Evolutionary conservation across 2,888 invertebrate species (phyloP).

Genomic region (Protodeltote pygarga): DNA sequence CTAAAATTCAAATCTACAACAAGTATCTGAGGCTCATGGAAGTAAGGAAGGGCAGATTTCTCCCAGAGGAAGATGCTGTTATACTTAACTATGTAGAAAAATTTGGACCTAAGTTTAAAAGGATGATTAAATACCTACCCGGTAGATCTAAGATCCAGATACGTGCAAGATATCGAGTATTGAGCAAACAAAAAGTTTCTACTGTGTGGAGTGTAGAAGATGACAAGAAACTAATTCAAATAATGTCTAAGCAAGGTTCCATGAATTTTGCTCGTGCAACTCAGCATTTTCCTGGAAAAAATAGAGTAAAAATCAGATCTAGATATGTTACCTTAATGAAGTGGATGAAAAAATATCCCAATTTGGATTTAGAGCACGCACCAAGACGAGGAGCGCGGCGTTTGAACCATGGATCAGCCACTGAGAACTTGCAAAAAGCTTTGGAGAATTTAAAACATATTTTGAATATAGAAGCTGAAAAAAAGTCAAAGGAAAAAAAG

Average conservation of each 20-base stretch:
- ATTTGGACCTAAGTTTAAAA: conserved; percentile 88
- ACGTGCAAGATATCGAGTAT: conserved; percentile 86
- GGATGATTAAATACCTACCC: conserved; percentile 86
- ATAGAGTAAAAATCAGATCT: conserved; percentile 87
- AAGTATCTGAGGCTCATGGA: conserved; percentile 78
- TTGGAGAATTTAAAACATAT: conserved; percentile 72
- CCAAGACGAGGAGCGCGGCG: conserved; percentile 72
- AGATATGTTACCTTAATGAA: conserved; percentile 84
- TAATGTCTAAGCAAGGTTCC: conserved; percentile 81
- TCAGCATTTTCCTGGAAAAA: conserved; percentile 83
- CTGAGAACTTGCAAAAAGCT: conserved; percentile 65
- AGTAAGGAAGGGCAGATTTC: conserved; percentile 88
- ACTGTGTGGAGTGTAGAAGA: conserved; percentile 88
- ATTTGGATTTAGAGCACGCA: conserved; percentile 65
- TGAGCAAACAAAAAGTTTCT: conserved; percentile 75
- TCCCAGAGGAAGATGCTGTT: conserved; percentile 89
- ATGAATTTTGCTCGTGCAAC: conserved; percentile 78
- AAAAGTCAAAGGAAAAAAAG: conserved; percentile 51
- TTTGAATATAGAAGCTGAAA: conserved; percentile 61
- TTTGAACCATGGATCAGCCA: conserved; percentile 62
- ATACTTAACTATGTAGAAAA: conserved; percentile 88
- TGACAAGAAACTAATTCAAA: conserved; percentile 86
- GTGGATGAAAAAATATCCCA: conserved; percentile 82
- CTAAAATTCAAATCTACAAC: conserved; percentile 89
- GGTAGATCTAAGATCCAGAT: conserved; percentile 88